Conservation (phyloP, 2,888 invertebrate genomes). For the Athalia cordata region DNA sequence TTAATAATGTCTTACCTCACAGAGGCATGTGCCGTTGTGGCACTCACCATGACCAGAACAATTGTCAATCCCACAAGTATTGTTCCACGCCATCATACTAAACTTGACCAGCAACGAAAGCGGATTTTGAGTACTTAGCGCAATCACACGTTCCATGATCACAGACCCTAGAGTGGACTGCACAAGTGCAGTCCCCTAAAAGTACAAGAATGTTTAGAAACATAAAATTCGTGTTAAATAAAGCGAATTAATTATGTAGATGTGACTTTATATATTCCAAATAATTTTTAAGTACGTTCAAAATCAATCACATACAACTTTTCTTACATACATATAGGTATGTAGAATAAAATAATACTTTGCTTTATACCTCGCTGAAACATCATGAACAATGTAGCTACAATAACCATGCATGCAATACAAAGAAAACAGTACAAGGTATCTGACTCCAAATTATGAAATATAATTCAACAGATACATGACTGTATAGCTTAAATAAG, state of each 20-base stretch:
- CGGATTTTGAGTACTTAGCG: slow-evolving; percentile 71
- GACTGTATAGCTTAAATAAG: no score
- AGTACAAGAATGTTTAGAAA: neutral
- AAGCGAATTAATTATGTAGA: neutral
- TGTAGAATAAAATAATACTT: no score
- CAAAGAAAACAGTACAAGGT: no score
- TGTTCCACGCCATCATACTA: slow-evolving; percentile 71
- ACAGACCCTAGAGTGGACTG: slow-evolving; percentile 30
- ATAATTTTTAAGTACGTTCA: neutral
- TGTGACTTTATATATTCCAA: no score
- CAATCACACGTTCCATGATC: slow-evolving; percentile 72
- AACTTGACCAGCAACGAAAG: slow-evolving; percentile 70
- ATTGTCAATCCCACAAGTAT: slow-evolving; percentile 80
- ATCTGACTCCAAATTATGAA: no score
- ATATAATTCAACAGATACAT: no score
- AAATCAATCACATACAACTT: no score
- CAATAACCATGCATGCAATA: no score
- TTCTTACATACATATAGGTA: no score
- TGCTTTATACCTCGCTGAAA: no score
- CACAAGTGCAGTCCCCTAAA: slow-evolving; percentile 41
- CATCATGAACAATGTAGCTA: no score
- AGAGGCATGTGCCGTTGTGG: slow-evolving; percentile 92
- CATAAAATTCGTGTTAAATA: neutral
- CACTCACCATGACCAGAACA: slow-evolving; percentile 95
- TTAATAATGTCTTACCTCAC: slow-evolving; percentile 81